Evolutionary conservation across 1,140 invertebrate species (phyloP), one percentile per base, ranked within the genome.

Genomic region (Manduca sexta): DNA sequence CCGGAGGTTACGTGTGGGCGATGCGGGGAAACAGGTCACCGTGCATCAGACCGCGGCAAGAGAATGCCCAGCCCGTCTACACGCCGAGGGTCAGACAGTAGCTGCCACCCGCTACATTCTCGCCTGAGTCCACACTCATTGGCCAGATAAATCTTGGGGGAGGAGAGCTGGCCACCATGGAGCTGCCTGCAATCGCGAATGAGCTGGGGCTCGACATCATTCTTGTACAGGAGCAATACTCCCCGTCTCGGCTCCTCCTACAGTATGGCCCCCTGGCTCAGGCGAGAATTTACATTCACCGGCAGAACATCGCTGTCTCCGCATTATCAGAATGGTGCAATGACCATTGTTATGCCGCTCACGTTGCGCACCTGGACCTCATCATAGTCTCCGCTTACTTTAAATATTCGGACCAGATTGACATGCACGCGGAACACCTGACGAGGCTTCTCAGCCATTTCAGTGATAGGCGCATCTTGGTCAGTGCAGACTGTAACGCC

Each of bases 11-110:
- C 38, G 0, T 64, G 63, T 16, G 51, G 55, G 8, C 45, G 35
- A 12, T 64, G 61, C 31, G 65, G 50, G 0, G 31, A 53, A 4
- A n/a, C 3, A 0, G 65, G 65, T 0, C 61, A 69, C 45, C 13
- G 29, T 3, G 3, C 3, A 0, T 40, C 35, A 1, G 51, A 21
- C 21, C 2, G 21, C 21, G 21, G 21, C 21, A 21, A 21, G 21
- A 7, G 21, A 21, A 21, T 68, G 64, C 39, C 61, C 64, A 5
- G 58, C 58, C 0, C 18, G 57, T 0, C 7, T 4, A 0, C 38
- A 55, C 11, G 56, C 56, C 0, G 52, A 56, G 26, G 7, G 21
- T 29, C 38, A 10, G 10, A 4, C 10, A n/a, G 5, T 11, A 5
- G 13, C 42, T 0, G 44, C 50, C 7, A 41, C 40, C 43, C 35